Evolutionary conservation across 2,113 vertebrate genomes (phyloP), one percentile per base, ranked within the genome.

Genomic region (Excalfactoria chinensis): DNA sequence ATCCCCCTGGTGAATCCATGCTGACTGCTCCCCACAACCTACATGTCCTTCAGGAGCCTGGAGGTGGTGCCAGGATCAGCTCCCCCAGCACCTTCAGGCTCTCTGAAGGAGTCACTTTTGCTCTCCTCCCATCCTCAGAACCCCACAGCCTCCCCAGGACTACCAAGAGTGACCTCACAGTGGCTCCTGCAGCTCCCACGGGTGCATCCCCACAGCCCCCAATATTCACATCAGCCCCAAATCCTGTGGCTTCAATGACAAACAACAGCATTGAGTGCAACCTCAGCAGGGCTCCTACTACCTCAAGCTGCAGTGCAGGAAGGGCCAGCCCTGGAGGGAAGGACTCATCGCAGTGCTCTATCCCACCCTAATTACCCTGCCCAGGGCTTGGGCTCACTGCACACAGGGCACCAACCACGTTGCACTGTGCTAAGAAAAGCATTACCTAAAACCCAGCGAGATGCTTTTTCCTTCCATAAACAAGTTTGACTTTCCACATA

Each of bases 251-350:
- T 60, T 28, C 49, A 26, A 9, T 51, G 49, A 9, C 49, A 51
- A 25, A 26, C 13, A 7, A 28, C 25, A 15, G 49, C 51, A 53
- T 17, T 53, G 51, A 53, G 51, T 28, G 25, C 49, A 8, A 25
- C 83, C 53, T 53, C 18, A 40, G 49, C 14, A 26, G 26, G 44
- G 21, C 37, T 49, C 30, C 56, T 77, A 34, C 20, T 80, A 0
- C 68, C n/a, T 28, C 53, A 62, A n/a, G 75, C 25, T 56, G 25
- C 32, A 41, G 30, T 2, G 0, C 0, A 0, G 19, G 35, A 58
- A 3, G 6, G 23, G 21, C 28, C 6, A 25, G 8, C 25, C 53
- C 43, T 37, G 68, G 23, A 28, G 34, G 34, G 43, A 46, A 82
- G 59, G 25, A 34, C 8, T 78, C 21, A n/a, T 19, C 4, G 0